A percentile compares a stretch with the other conserved stretches of the same genome.
These are phyloP conservation scores for Eudyptes chrysolophus DNA, from an alignment of 2,113 vertebrate genomes.

Conservation along the genomic window DNA sequence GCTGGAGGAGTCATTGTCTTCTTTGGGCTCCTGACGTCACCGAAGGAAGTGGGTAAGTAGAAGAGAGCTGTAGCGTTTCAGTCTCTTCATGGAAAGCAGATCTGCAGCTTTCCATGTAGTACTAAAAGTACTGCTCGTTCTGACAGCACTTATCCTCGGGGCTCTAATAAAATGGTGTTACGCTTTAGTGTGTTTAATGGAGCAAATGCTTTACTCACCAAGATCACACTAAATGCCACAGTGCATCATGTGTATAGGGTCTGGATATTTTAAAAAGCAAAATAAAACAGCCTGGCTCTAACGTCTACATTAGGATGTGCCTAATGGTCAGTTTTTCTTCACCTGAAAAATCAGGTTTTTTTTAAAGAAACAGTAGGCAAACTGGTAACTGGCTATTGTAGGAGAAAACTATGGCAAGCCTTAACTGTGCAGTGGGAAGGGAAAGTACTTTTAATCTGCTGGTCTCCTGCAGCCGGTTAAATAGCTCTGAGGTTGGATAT, in stretches of 20 bases:
- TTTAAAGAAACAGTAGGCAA: neutral
- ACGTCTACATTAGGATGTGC: neutral
- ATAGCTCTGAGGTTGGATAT: neutral
- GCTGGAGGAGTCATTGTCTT: conserved; percentile 93
- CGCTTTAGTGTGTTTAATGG: neutral
- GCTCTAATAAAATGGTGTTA: neutral
- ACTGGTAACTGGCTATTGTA: neutral
- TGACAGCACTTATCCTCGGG: neutral
- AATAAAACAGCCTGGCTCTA: neutral
- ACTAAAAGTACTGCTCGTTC: neutral
- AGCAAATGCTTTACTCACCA: neutral
- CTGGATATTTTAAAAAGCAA: neutral
- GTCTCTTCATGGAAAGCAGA: neutral
- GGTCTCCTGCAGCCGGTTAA: neutral
- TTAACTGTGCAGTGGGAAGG: neutral
- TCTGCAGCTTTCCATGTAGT: neutral
- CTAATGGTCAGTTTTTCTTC: neutral
- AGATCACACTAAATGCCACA: neutral
- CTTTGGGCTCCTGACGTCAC: conserved; percentile 92
- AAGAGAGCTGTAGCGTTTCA: neutral
- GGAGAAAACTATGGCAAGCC: neutral
- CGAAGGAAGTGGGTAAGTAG: conserved; percentile 92
- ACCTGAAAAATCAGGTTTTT: neutral
- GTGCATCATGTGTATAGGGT: fast-evolving
- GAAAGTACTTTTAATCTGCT: neutral